Evolutionary conservation across 1,140 invertebrate species (phyloP).

Genomic region (Drosophila arawakana): DNA sequence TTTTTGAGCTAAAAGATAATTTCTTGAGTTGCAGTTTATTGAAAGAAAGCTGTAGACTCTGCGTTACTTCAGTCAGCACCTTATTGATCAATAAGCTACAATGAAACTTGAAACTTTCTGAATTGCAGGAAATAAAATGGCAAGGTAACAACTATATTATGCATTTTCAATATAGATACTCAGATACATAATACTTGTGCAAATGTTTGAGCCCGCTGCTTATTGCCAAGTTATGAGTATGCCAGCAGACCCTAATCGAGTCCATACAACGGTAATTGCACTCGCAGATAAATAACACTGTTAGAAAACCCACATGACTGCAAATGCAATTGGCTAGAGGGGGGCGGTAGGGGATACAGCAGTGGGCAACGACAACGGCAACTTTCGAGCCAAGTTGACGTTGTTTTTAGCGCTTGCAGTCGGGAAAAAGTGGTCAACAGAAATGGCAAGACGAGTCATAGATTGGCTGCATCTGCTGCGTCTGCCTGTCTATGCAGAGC

Average conservation of each 20-base stretch:
- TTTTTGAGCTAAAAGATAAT: background rate
- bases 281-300: slow-evolving; percentile 78
- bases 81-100: background rate
- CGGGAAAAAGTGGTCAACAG: slow-evolving; percentile 73
- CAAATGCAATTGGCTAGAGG: slow-evolving; percentile 8
- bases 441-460: slow-evolving; percentile 73
- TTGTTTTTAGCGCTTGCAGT: slow-evolving; percentile 49
- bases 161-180: slow-evolving; percentile 8
- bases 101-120: background rate
- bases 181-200: slow-evolving; percentile 27
- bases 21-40: too few species aligned
- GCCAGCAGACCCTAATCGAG: slow-evolving; percentile 77
- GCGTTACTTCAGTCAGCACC: too few species aligned
- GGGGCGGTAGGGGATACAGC: too few species aligned
- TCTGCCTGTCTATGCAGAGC: background rate
- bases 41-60: too few species aligned
- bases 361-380: slow-evolving; percentile 27
- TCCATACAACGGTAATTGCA: slow-evolving; percentile 79
- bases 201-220: slow-evolving; percentile 43
- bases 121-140: background rate
- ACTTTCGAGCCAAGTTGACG: slow-evolving; percentile 63
- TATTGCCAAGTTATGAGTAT: slow-evolving; percentile 69
- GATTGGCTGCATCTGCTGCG: slow-evolving; percentile 59
- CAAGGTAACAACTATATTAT: background rate
- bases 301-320: slow-evolving; percentile 77